phyloP scores from a whole-genome alignment of 2,113 vertebrate genomes.

The Ailuropoda melanoleuca region DNA sequence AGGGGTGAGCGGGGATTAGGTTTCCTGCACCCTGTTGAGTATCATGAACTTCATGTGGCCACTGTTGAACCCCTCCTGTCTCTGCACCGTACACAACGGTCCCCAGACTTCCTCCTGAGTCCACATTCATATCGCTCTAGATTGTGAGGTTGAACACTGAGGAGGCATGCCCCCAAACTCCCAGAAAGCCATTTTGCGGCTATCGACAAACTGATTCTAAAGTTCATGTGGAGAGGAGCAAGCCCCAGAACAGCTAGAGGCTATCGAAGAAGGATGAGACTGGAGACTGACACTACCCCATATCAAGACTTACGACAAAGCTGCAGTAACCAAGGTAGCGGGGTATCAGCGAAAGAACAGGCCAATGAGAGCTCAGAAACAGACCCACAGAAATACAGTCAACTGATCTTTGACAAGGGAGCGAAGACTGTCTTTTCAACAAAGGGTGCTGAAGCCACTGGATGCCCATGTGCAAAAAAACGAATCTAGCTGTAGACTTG shows the following conservation, averaged over 20 bases:
- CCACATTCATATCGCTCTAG: neutral
- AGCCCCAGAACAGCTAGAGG: neutral
- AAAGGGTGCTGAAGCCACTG: neutral
- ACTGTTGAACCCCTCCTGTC: neutral
- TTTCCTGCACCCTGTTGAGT: neutral
- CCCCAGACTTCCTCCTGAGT: neutral
- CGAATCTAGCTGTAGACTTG: neutral
- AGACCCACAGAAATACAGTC: neutral
- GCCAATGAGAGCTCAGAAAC: neutral
- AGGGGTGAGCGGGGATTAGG: fast-evolving
- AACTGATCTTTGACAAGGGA: neutral
- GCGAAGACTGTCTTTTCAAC: neutral
- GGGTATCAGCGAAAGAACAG: neutral
- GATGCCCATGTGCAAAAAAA: neutral
- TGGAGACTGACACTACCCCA: neutral
- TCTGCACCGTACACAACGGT: neutral
- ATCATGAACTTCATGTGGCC: neutral
- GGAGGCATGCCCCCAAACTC: neutral
- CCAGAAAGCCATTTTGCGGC: neutral
- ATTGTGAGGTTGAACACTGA: neutral
- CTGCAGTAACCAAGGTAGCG: neutral
- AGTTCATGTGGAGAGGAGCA: neutral
- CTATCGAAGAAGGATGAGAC: neutral
- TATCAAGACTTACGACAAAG: neutral
- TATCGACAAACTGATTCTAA: neutral